Evolutionary conservation across 2,888 invertebrate species (phyloP), one percentile per base, ranked within the genome.

Genomic region (Formica aserva): DNA sequence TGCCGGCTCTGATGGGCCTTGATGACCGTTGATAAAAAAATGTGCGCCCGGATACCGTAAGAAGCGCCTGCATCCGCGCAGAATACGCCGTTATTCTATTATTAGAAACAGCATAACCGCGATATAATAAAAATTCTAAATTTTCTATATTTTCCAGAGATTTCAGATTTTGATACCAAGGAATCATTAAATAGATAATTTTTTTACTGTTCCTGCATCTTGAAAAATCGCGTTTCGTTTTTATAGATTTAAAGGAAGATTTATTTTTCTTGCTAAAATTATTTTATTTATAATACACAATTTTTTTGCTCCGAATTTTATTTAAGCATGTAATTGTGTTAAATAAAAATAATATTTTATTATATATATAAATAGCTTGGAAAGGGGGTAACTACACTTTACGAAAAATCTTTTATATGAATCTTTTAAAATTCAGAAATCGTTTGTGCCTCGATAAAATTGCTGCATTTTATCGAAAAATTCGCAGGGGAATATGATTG

Each of bases 21-120:
- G 71, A 78, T 60, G 41, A 60, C 4, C 38, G 41, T 29, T 57
- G 55, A 72, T 45, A 72, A 72, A 72, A 80, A 78, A 72, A 80
- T 71, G 60, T 72, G 29, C 69, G 29, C 55, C 55, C 75, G 35
- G 60, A 80, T 80, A 80, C 78, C 78, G 78, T 80, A 80, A 80
- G 78, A 80, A 71, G 45, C 69, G 41, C 41, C 32, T 78, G 41
- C 71, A 78, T 69, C 71, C 78, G 45, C 60, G 45, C 13, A 11
- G 78, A 48, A 67, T 77, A 11, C 52, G 38, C 78, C 78, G 78
- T 80, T 80, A 80, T 11, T 18, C 41, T 32, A 71, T 78, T 32
- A 71, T 78, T 71, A 78, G 71, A 32, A 38, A 32, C 41, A 13
- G 66, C 60, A 57, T 32, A 41, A 57, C n/a, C 15, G 11, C n/a